phyloP scores from a whole-genome alignment of 2,888 invertebrate species.

The Zele albiditarsus region DNA sequence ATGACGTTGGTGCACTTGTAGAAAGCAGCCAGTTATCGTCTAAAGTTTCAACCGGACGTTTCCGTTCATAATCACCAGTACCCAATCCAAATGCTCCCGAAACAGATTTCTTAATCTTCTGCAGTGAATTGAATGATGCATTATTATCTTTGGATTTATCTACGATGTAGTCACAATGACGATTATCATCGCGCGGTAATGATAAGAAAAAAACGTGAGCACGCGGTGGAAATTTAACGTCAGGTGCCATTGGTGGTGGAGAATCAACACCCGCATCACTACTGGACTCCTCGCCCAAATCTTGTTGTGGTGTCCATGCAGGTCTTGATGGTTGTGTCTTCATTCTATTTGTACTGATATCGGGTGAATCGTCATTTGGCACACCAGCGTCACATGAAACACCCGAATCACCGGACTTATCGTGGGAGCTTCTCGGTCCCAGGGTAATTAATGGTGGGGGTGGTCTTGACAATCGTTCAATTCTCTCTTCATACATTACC shows the following conservation, averaged over 20 bases:
- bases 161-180: constrained; percentile 57
- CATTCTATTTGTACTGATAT: constrained; percentile 56
- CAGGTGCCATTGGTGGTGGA: constrained; percentile 60
- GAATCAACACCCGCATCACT: constrained; percentile 68
- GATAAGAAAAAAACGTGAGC: constrained; percentile 85
- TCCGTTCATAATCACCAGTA: constrained; percentile 74
- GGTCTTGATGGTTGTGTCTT: constrained; percentile 58
- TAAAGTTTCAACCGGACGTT: constrained; percentile 66
- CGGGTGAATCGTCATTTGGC: constrained; percentile 69
- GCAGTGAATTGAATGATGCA: constrained; percentile 78
- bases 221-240: constrained; percentile 71
- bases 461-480: constrained; percentile 75
- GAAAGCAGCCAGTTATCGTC: constrained; percentile 88
- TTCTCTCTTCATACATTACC: constrained; percentile 75
- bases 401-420: constrained; percentile 89
- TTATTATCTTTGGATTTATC: constrained; percentile 74
- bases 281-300: constrained; percentile 80
- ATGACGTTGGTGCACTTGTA: constrained; percentile 85
- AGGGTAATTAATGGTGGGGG: constrained; percentile 73
- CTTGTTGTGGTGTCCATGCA: constrained; percentile 90
- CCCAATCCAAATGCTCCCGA: constrained; percentile 77
- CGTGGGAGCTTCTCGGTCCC: constrained; percentile 76
- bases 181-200: constrained; percentile 79
- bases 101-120: constrained; percentile 82
- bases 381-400: constrained; percentile 86